phyloP scores from a whole-genome alignment of 2,888 invertebrate genomes.

The Caenorhabditis auriculariae region DNA sequence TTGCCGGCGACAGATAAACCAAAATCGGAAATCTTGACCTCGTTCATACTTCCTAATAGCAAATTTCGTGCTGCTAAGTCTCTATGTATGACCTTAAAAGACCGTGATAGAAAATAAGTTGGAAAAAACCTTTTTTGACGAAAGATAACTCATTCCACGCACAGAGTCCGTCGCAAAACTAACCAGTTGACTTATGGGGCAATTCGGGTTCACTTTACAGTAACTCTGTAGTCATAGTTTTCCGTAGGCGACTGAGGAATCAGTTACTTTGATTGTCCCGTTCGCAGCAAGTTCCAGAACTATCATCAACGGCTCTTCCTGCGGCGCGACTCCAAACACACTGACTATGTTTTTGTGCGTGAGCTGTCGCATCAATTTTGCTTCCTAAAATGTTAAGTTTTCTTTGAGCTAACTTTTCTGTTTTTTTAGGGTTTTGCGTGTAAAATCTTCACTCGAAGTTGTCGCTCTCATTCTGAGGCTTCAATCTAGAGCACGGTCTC shows the following conservation, averaged over 20 bases:
- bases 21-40: conserved; percentile 34
- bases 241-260: background rate
- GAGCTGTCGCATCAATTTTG: conserved; percentile 26
- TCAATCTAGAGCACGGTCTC: too few species aligned
- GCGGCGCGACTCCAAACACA: conserved; percentile 32
- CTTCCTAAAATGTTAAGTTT: conserved; percentile 16
- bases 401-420: too few species aligned
- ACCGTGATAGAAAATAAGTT: background rate
- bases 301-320: conserved; percentile 36
- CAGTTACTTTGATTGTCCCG: conserved; percentile 28
- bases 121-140: conserved; percentile 11
- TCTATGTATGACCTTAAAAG: conserved; percentile 26
- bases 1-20: conserved; percentile 28
- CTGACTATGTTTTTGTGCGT: conserved; percentile 26
- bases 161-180: conserved; percentile 16
- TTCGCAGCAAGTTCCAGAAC: conserved; percentile 30
- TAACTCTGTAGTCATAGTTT: background rate
- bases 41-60: conserved; percentile 14
- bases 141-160: conserved; percentile 21
- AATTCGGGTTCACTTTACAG: conserved; percentile 8
- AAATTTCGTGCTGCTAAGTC: conserved; percentile 35
- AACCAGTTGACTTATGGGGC: conserved; percentile 7
- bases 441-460: too few species aligned
- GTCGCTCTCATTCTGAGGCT: too few species aligned
- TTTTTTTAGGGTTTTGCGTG: too few species aligned